Evolutionary conservation across 2,888 invertebrate genomes (phyloP).

Genomic region (Scaeva pyrastri): DNA sequence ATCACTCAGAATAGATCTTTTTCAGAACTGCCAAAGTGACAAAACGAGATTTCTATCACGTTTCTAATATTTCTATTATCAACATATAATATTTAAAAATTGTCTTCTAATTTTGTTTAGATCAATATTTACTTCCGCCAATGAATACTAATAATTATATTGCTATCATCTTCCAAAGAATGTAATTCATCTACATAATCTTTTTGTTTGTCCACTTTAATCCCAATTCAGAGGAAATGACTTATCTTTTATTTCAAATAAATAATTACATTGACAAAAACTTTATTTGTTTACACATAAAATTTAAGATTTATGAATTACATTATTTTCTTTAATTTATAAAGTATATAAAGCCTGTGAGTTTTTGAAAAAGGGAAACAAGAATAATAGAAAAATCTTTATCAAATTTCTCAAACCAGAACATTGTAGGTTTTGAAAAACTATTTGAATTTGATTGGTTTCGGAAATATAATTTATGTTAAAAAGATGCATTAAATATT

Average conservation of each 20-base stretch:
- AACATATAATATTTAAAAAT: background rate
- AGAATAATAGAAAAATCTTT: too few species aligned
- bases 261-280: background rate
- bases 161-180: background rate
- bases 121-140: background rate
- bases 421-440: too few species aligned
- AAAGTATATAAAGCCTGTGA: too few species aligned
- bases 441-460: too few species aligned
- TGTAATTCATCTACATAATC: background rate
- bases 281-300: background rate
- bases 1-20: too few species aligned
- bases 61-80: background rate
- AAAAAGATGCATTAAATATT: background rate
- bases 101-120: background rate
- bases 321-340: background rate
- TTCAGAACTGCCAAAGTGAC: background rate
- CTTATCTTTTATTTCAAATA: conserved; percentile 1
- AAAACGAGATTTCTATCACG: background rate
- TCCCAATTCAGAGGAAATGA: background rate
- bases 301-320: background rate
- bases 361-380: too few species aligned
- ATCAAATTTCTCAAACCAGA: too few species aligned
- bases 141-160: background rate
- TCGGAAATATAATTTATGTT: background rate
- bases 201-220: background rate